Conservation (phyloP, 2,888 invertebrate species). For the Mythimna vitellina region DNA sequence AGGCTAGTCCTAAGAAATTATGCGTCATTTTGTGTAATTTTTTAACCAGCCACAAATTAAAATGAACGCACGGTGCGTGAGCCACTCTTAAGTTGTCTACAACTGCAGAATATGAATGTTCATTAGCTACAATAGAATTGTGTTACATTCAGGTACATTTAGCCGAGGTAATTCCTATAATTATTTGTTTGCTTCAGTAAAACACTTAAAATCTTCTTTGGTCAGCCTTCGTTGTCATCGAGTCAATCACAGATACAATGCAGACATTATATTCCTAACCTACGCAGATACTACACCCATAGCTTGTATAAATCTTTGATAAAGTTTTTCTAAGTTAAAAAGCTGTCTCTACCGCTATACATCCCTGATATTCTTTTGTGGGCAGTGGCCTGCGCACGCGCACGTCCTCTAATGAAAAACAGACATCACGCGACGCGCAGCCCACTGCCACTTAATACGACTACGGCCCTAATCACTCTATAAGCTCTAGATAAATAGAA, state of each 20-base stretch:
- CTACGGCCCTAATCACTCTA: slow-evolving; percentile 87
- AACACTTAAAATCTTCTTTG: slow-evolving; percentile 56
- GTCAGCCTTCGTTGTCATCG: slow-evolving; percentile 65
- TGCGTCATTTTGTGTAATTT: slow-evolving; percentile 15
- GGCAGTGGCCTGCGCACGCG: slow-evolving; percentile 66
- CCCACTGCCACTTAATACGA: slow-evolving; percentile 65
- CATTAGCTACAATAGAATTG: slow-evolving; percentile 34
- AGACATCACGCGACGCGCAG: slow-evolving; percentile 49
- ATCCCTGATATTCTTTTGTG: slow-evolving; percentile 83
- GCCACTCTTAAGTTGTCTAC: slow-evolving; percentile 6
- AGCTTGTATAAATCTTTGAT: slow-evolving; percentile 86
- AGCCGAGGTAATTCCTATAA: slow-evolving; percentile 39
- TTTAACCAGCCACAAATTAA: slow-evolving; percentile 26
- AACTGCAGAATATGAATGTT: slow-evolving; percentile 17
- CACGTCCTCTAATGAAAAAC: slow-evolving; percentile 22
- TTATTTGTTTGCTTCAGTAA: slow-evolving; percentile 34
- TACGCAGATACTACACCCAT: slow-evolving; percentile 82
- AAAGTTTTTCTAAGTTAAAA: slow-evolving; percentile 81
- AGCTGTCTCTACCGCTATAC: slow-evolving; percentile 83
- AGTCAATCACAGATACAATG: slow-evolving; percentile 64
- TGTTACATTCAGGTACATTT: slow-evolving; percentile 56
- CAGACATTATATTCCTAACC: slow-evolving; percentile 69
- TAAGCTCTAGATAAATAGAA: slow-evolving; percentile 90
- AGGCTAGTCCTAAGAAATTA: slow-evolving; percentile 21
- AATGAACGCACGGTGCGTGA: slow-evolving; percentile 6